Conservation (phyloP, 2,113 vertebrate species). For the Phoenicopterus ruber region DNA sequence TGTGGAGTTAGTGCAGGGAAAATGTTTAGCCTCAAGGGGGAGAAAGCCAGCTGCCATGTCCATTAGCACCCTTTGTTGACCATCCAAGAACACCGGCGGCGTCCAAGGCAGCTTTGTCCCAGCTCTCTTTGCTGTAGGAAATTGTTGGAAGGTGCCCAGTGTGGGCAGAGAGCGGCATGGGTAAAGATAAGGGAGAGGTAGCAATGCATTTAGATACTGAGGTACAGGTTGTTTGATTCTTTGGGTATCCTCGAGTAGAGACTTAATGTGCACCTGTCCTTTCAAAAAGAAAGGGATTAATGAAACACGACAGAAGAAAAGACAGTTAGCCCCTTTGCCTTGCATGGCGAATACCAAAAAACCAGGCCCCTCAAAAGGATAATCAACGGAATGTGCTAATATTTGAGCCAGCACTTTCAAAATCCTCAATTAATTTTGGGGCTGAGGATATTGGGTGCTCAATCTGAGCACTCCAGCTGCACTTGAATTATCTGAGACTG, state of each 20-base stretch:
- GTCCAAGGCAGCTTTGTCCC: constrained; percentile 36
- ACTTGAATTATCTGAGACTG: constrained; percentile 27
- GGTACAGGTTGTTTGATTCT: neutral
- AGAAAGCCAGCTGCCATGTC: constrained; percentile 12
- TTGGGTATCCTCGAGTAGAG: neutral
- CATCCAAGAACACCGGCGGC: neutral
- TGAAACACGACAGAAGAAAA: neutral
- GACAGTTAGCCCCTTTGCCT: neutral
- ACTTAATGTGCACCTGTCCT: neutral
- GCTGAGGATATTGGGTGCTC: constrained; percentile 37
- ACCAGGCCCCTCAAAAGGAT: neutral
- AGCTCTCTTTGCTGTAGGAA: neutral
- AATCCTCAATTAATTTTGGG: constrained; percentile 53
- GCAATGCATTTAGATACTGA: neutral
- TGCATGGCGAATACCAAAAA: neutral
- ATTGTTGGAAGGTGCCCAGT: constrained; percentile 3
- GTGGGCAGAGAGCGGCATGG: neutral
- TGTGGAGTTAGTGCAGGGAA: constrained; percentile 56
- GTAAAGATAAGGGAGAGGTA: neutral
- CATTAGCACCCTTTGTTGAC: constrained; percentile 49
- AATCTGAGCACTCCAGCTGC: constrained; percentile 43
- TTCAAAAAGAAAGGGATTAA: neutral
- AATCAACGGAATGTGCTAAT: neutral
- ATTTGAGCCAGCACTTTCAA: constrained; percentile 45
- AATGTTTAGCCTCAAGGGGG: constrained; percentile 51